Conservation (phyloP, 2,888 invertebrate genomes). For the Hydrotaea cyrtoneurina region DNA sequence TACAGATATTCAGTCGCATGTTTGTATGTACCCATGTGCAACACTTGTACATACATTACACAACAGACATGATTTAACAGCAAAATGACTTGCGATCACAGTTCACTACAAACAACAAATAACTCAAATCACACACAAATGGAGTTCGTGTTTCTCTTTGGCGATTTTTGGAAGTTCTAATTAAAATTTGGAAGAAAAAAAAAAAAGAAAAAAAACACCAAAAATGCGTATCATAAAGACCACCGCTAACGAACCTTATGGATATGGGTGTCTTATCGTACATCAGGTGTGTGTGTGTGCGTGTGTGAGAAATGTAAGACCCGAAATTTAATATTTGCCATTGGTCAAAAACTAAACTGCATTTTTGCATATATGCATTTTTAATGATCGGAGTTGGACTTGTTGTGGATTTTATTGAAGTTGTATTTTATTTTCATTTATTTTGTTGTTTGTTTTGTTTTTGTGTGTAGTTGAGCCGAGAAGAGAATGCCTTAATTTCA, state of each 20-base stretch:
- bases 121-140: not conserved
- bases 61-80: not conserved
- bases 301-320: not conserved
- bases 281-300: too few species aligned
- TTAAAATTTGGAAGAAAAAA: not conserved
- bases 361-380: conserved; percentile 37
- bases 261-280: not conserved
- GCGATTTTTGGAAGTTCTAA: not conserved
- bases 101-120: not conserved
- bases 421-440: too few species aligned
- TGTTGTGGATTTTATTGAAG: conserved; percentile 28
- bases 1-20: conserved; percentile 17
- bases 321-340: not conserved
- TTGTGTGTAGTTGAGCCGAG: not conserved
- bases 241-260: not conserved
- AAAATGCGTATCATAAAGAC: conserved; percentile 24
- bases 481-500: conserved; percentile 53
- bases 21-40: too few species aligned
- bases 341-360: conserved; percentile 9
- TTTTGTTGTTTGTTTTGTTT: conserved; percentile 22
- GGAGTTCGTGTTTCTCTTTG: not conserved
- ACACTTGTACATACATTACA: not conserved
- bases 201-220: too few species aligned
- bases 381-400: not conserved
- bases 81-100: not conserved